Percentiles rank a stretch among this genome's conserved stretches.
phyloP scores from a whole-genome alignment of 1,140 invertebrate genomes.

The Littorina saxatilis region DNA sequence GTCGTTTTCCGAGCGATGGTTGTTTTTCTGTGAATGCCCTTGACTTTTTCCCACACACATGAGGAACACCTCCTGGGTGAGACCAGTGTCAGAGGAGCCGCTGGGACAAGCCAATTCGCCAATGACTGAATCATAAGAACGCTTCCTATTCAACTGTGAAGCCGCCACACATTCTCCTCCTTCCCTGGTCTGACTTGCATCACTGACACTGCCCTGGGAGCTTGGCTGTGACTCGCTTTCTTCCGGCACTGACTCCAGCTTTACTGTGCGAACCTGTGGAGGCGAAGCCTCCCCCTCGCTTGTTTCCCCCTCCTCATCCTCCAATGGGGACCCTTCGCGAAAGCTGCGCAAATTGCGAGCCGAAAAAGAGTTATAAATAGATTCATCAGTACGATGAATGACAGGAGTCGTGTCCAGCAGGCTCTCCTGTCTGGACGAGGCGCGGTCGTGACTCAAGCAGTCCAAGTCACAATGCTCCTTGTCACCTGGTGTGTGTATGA shows the following conservation, averaged over 20 bases:
- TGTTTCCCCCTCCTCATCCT: conserved; percentile 49
- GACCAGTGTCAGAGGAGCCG: not conserved
- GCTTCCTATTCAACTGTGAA: not conserved
- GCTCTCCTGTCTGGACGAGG: conserved; percentile 57
- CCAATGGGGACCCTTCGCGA: conserved; percentile 64
- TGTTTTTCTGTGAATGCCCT: not conserved
- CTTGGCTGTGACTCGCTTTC: conserved; percentile 1
- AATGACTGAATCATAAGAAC: not conserved
- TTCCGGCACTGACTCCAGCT: conserved; percentile 8
- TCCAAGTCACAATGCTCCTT: conserved; percentile 26
- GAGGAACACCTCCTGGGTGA: conserved; percentile 21
- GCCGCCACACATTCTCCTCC: not conserved
- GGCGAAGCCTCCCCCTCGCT: not conserved
- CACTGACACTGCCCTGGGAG: not conserved
- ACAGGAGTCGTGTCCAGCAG: conserved; percentile 65
- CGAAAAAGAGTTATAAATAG: conserved; percentile 67
- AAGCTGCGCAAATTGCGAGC: conserved; percentile 65
- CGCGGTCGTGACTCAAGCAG: conserved; percentile 64
- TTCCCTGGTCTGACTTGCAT: not conserved
- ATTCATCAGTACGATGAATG: conserved; percentile 63
- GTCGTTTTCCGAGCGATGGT: no score
- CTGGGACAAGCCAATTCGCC: not conserved
- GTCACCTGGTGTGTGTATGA: conserved; percentile 20
- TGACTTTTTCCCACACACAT: not conserved
- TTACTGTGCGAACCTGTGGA: not conserved